phyloP scores from a whole-genome alignment of 2,113 vertebrate species.

The Pelobates fuscus region DNA sequence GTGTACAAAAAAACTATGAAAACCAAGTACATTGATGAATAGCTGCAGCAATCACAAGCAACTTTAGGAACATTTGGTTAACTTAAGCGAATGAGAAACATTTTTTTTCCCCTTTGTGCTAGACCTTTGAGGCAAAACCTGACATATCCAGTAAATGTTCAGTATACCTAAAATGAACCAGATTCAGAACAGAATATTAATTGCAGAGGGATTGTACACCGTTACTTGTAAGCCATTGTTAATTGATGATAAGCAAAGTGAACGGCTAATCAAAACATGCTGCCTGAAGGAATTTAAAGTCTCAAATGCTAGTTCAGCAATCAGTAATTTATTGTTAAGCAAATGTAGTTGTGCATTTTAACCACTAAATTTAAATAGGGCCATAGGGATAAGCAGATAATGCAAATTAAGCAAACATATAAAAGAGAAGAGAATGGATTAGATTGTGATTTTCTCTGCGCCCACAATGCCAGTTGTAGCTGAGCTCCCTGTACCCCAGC shows the following conservation, averaged over 20 bases:
- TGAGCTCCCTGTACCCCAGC: no score
- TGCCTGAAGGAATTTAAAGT: constrained; percentile 28
- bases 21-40: constrained; percentile 38
- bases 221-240: constrained; percentile 42
- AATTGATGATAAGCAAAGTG: constrained; percentile 29
- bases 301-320: constrained; percentile 20
- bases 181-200: constrained; percentile 34
- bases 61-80: constrained; percentile 37
- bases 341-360: background rate
- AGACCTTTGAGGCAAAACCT: constrained; percentile 40
- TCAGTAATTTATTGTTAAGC: background rate
- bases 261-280: constrained; percentile 43
- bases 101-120: constrained; percentile 31
- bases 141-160: constrained; percentile 38
- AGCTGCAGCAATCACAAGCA: constrained; percentile 30
- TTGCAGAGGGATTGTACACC: constrained; percentile 35
- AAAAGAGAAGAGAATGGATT: no score
- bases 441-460: no score
- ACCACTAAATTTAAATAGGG: no score
- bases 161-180: constrained; percentile 33
- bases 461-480: no score
- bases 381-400: no score
- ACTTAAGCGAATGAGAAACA: constrained; percentile 35
- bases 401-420: no score
- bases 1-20: constrained; percentile 29